These are phyloP conservation scores for Rhinogobius similis DNA, from an alignment of 2,113 vertebrate species.

Conservation along the genomic window DNA sequence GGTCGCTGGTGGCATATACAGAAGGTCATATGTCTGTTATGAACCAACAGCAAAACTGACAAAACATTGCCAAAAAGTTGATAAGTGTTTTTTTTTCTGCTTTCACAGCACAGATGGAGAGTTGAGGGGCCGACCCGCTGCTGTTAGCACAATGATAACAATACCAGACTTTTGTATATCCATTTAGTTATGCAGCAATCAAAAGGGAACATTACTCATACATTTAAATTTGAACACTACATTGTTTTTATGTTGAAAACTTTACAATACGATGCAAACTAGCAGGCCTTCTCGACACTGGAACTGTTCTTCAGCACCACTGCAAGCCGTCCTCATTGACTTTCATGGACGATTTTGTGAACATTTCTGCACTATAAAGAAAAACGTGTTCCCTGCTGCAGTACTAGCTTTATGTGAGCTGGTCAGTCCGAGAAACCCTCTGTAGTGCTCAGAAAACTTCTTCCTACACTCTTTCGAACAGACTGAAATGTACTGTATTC, in stretches of 20 bases:
- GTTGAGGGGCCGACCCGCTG: not conserved
- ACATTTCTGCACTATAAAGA: not conserved
- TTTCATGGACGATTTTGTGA: not conserved
- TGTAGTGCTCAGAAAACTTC: no score
- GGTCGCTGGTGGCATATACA: no score
- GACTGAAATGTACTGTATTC: no score
- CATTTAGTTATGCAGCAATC: not conserved
- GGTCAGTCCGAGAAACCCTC: constrained; percentile 65
- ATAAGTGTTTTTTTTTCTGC: no score
- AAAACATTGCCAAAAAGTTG: not conserved
- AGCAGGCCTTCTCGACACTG: constrained; percentile 25
- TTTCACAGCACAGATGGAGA: not conserved
- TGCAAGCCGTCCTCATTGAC: not conserved
- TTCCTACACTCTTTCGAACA: no score
- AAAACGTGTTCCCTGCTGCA: not conserved
- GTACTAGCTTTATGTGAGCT: constrained; percentile 70
- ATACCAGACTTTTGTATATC: constrained; percentile 1
- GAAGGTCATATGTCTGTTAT: not conserved
- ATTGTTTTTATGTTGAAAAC: not conserved
- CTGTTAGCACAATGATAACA: not conserved
- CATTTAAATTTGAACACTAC: not conserved
- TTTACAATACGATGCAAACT: no score
- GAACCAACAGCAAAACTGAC: not conserved
- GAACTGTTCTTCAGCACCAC: constrained; percentile 77
- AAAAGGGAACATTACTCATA: not conserved